These are phyloP conservation scores for Tenthredo scrophulariae DNA, from an alignment of 2,888 invertebrate species.

Conservation along the genomic window DNA sequence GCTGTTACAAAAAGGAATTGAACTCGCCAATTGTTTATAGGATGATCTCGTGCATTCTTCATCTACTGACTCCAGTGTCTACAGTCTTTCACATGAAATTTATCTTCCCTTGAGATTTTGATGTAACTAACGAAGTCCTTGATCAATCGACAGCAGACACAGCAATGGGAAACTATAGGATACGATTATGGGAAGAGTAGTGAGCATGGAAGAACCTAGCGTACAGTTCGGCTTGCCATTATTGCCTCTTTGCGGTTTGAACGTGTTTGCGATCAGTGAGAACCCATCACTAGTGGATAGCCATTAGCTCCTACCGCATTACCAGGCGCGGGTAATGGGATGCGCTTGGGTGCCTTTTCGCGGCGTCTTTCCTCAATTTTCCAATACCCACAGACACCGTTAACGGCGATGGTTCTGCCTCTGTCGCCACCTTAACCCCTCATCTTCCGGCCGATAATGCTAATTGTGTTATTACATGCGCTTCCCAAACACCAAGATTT, in stretches of 20 bases:
- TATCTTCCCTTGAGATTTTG: neutral
- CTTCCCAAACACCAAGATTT: slow-evolving; percentile 50
- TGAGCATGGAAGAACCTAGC: neutral
- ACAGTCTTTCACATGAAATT: neutral
- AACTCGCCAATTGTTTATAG: neutral
- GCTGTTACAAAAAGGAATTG: neutral
- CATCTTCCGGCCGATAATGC: slow-evolving; percentile 59
- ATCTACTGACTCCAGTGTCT: neutral
- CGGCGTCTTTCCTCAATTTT: slow-evolving; percentile 63
- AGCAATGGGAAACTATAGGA: neutral
- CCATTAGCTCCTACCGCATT: slow-evolving; percentile 72
- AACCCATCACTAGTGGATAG: slow-evolving; percentile 66
- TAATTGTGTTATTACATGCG: slow-evolving; percentile 62
- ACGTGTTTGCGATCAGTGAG: slow-evolving; percentile 41
- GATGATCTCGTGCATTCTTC: neutral
- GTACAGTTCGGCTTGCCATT: neutral
- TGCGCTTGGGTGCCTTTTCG: slow-evolving; percentile 54
- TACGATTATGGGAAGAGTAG: slow-evolving; percentile 36
- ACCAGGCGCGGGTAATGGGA: slow-evolving; percentile 67
- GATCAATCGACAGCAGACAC: neutral
- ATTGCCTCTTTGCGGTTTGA: slow-evolving; percentile 31
- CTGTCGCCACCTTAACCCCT: slow-evolving; percentile 36
- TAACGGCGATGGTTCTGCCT: slow-evolving; percentile 24
- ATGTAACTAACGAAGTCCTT: neutral
- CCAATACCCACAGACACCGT: slow-evolving; percentile 60